Percentiles rank a stretch among this genome's conserved stretches.
These are phyloP conservation scores for Ictidomys tridecemlineatus DNA, from an alignment of 2,113 vertebrate genomes.

Conservation along the genomic window DNA sequence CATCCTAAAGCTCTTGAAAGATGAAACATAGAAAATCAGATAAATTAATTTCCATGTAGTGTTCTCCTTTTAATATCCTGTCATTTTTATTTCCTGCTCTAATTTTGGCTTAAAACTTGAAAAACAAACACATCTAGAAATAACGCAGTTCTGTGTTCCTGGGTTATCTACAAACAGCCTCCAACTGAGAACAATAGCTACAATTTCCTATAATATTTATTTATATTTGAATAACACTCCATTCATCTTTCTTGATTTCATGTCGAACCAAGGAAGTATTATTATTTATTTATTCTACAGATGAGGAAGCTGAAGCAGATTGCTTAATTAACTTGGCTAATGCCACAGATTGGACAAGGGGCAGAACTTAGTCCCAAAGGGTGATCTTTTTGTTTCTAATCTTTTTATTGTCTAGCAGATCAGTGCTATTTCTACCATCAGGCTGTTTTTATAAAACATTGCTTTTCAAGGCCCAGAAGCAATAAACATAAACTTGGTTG, in stretches of 20 bases:
- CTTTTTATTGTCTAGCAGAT: not conserved
- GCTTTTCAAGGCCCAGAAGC: not conserved
- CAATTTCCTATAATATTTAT: not conserved
- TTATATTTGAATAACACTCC: not conserved
- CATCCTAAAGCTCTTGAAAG: slow-evolving; percentile 55
- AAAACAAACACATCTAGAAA: not conserved
- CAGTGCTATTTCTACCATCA: not conserved
- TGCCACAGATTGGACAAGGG: not conserved
- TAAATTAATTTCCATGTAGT: not conserved
- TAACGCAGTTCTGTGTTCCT: not conserved
- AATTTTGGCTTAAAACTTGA: slow-evolving; percentile 22
- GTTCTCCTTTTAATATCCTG: not conserved
- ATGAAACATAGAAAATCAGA: not conserved
- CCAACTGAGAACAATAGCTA: not conserved
- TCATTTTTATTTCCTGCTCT: not conserved
- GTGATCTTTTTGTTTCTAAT: not conserved
- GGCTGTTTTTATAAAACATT: not conserved
- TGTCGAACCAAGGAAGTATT: not conserved
- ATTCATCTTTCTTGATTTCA: not conserved
- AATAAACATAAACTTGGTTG: not conserved
- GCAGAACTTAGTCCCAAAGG: not conserved
- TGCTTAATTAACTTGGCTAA: not conserved
- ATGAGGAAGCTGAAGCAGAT: not conserved
- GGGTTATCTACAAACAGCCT: not conserved
- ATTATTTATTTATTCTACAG: too few species aligned